A percentile compares a stretch with the other conserved stretches of the same genome.
Conservation (phyloP, 2,888 invertebrate genomes). For the Steinernema hermaphroditum region DNA sequence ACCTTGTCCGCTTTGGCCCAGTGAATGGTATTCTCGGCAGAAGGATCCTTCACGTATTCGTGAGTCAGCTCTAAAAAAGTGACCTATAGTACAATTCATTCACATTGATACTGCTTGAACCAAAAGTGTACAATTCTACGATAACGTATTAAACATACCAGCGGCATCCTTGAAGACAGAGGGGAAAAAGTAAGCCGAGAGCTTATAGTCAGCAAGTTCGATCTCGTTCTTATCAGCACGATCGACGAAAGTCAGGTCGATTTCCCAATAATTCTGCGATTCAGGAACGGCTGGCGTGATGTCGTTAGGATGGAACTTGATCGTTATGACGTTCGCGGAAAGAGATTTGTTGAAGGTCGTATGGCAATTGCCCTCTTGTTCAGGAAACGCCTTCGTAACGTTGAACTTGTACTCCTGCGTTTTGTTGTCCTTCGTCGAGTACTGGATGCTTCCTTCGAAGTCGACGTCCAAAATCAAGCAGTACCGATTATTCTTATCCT, state of each 20-base stretch:
- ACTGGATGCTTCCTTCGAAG: conserved; percentile 6
- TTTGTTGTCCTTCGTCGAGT: neutral
- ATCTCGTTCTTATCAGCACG: neutral
- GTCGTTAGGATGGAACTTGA: conserved; percentile 48
- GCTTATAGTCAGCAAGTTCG: conserved; percentile 24
- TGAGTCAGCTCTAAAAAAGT: neutral
- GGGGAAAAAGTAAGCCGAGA: conserved; percentile 32
- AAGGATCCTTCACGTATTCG: neutral
- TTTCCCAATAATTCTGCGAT: conserved; percentile 35
- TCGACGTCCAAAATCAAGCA: conserved; percentile 20
- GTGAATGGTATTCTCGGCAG: conserved; percentile 19
- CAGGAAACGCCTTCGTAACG: neutral
- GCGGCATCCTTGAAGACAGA: conserved; percentile 22
- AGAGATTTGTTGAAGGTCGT: conserved; percentile 35
- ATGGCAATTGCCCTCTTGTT: neutral
- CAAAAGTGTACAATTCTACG: neutral
- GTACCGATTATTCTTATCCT: neutral
- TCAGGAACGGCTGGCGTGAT: conserved; percentile 38
- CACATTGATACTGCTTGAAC: neutral
- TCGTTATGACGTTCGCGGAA: conserved; percentile 44
- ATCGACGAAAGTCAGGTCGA: conserved; percentile 9
- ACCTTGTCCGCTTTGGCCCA: conserved; percentile 34
- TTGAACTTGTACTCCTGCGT: neutral
- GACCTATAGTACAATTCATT: neutral
- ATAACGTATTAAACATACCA: neutral